Base-by-base conservation (phyloP, 1,140 invertebrate species). In the Drosophila sp. region DNA sequence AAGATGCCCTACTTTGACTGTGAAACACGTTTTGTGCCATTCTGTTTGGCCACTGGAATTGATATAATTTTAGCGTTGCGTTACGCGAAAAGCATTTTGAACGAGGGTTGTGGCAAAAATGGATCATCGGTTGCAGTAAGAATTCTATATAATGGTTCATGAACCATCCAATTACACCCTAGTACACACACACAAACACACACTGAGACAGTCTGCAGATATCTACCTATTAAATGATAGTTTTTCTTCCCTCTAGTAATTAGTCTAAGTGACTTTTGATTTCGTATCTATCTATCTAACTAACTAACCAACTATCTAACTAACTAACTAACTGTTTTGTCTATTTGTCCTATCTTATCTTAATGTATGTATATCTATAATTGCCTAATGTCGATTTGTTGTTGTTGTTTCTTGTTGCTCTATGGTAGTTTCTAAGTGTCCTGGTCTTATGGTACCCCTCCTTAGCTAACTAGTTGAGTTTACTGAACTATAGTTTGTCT, bases 71-170 rank as follows among this genome's bases (percentile, higher is more conserved):
- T 92, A 80, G 67, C 80, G 33, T 66, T 87, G 60, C 87, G 87
- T 67, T 91, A 91, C 72, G 57, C 77, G 6, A 89, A 94, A 84
- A 95, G 96, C 91, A 97, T 98, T 92, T 95, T 98, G 91, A 95
- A 95, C 86, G 98, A 98, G 91, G 98, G 98, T 92, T 95, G 97
- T 80, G 98, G 98, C 85, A 99, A 98, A 94, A 99, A 99, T 94
- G 98, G 98, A 93, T 97, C 96, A 82, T 96, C 96, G 80, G 95
- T 97, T 91, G 96, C 96, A 92, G 96, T 96, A 96, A 96, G 96
- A 79, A 77, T 30, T 30, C 7, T 32, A 63, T 23, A 50, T 75
- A 75, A 70, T 11, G 44, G 17, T 47, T 23, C 17, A 60, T 27
- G 0, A 47, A 44, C 27, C 11, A 54, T 29, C 30, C 6, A 41